Base-by-base conservation (phyloP, 2,113 vertebrate species). In the Aythya baeri region DNA sequence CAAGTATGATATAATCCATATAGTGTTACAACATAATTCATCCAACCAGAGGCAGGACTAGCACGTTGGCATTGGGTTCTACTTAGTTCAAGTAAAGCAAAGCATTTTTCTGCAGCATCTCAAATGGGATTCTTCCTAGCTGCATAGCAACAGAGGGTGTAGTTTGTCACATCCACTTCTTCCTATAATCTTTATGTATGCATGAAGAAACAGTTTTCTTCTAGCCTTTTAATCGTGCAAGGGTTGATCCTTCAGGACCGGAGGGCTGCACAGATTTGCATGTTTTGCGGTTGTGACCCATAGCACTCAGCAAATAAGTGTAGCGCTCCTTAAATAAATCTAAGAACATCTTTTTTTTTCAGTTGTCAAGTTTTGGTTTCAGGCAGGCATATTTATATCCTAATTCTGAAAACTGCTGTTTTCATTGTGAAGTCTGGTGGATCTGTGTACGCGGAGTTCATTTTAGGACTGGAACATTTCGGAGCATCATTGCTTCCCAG, bases 361-460 rank as follows among this genome's bases (percentile, higher is more conserved):
- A 83, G 38, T 62, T 79, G 55, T 49, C 41, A 68, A 8, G 67
- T 79, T 79, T 54, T 41, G 58, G n/a, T 79, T 84, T 89, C 2
- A 13, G 49, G 8, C 59, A 10, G 44, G 49, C 17, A 4, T 76
- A 49, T 61, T 82, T 79, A 44, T 50, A 68, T 66, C 21, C 41
- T 31, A 13, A 36, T 77, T 79, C 71, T 92, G 81, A 81, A 92
- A 92, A n/a, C 72, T 88, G 50, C 58, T 86, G 57, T 43, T 93
- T 83, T 82, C 8, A 4, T 80, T 83, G 41, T 46, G 62, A 79
- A 68, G 7, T 0, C 0, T 27, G 32, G 14, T 72, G 62, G 13
- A 5, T 84, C 66, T 86, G 54, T 83, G 68, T 88, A 11, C 23
- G 71, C 18, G n/a, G 49, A 79, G 31, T 31, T 89, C 9, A 5